Base-by-base conservation (phyloP, 2,113 vertebrate genomes). In the Diadophis punctatus region DNA sequence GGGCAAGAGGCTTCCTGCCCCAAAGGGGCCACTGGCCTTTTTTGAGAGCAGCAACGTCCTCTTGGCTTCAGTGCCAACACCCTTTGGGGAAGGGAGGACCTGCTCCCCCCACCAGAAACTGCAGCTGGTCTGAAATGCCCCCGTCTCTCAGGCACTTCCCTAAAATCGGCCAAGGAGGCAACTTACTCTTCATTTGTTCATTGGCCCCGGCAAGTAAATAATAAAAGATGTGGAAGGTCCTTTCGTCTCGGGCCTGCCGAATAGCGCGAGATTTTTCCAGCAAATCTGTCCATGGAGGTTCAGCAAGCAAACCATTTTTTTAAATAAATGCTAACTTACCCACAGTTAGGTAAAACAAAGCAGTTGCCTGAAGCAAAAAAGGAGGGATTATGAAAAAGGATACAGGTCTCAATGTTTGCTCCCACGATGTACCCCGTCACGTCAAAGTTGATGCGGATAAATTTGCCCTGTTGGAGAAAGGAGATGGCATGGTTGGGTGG, bases 391-490 rank as follows among this genome's bases (percentile, higher is more conserved):
- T 22, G 74, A 22, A 8, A 80, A 80, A 98, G 98, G 98, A 98
- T 98, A 98, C 98, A 98, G 0, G 98, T 98, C 94, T 98, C 98
- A 0, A 98, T 98, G 96, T 98, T 98, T 86, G 98, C 98, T 93
- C 98, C 98, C 0, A 98, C 98, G 20, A 98, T 98, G 96, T 98
- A 98, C 58, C 98, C 98, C 0, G 98, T 98, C 80, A 98, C 98
- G 1, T 98, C 98, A 0, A 98, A 98, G 97, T 98, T 98, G 96
- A 98, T 98, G 88, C 98, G 98, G 96, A 98, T 98, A 95, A 98
- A 98, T 94, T 98, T 98, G 89, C 98, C 98, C 98, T 98, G 97
- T 39, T 86, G 63, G 96, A 1, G 74, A 95, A 95, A 95, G 95
- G 92, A 95, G 30, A 2, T 1, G 3, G 8, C 74, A 3, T 0